phyloP scores from a whole-genome alignment of 2,113 vertebrate species.

The Sapajus apella region DNA sequence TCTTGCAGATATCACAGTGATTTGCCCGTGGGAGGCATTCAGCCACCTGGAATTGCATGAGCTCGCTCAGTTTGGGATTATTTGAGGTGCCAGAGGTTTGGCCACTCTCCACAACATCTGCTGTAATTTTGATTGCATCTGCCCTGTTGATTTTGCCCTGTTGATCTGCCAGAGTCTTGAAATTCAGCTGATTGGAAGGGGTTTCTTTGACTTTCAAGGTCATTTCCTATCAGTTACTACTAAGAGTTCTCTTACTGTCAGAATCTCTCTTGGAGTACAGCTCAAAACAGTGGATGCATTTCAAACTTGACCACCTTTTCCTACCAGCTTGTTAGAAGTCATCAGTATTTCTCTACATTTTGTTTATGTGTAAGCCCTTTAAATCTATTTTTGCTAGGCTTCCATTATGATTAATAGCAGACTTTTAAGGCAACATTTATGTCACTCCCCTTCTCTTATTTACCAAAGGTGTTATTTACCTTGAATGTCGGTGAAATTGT shows the following conservation, averaged over 20 bases:
- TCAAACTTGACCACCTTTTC: background rate
- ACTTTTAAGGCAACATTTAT: background rate
- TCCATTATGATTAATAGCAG: background rate
- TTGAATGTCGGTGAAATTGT: background rate
- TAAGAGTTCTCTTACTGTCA: background rate
- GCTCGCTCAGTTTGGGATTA: slow-evolving; percentile 89
- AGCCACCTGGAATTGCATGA: slow-evolving; percentile 88
- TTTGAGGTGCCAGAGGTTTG: slow-evolving; percentile 78
- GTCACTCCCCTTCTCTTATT: background rate
- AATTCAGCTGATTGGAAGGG: slow-evolving; percentile 52
- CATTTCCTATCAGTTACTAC: background rate
- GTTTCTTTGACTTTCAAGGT: slow-evolving; percentile 45
- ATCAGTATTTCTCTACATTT: background rate
- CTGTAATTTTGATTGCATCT: slow-evolving; percentile 62
- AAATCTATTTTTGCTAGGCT: background rate
- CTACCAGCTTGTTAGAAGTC: background rate
- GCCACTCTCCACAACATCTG: slow-evolving; percentile 43
- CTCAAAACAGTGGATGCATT: background rate
- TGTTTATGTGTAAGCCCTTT: background rate
- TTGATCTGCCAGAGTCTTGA: slow-evolving; percentile 66
- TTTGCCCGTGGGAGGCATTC: slow-evolving; percentile 91
- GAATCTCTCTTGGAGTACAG: background rate
- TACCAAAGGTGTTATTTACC: slow-evolving; percentile 39
- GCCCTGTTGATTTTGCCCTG: slow-evolving; percentile 54
- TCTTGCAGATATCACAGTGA: slow-evolving; percentile 88